Evolutionary conservation across 2,888 invertebrate species (phyloP), one percentile per base, ranked within the genome.

Genomic region (Nomada ferruginata): DNA sequence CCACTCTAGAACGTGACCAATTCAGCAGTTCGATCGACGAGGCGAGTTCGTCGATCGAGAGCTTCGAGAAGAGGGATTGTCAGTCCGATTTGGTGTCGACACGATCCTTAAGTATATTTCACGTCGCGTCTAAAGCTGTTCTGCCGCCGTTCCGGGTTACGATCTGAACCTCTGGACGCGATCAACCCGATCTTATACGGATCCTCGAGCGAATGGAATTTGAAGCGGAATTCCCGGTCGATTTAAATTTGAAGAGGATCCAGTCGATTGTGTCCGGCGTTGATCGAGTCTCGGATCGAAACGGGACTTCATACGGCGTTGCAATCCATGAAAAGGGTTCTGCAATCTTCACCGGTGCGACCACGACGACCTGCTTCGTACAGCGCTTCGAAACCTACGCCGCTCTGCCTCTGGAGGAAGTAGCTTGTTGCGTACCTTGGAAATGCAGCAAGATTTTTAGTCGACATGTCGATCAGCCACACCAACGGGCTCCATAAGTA

Each of bases 321-420:
- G 94, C 98, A 98, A 94, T 97, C 96, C 90, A 97, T 95, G 94
- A 97, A 98, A 87, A 97, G 95, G 91, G 97, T 96, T 92, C 96
- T 96, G 92, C 98, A 98, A 93, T 98, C 97, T 89, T 97, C 96
- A 65, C 97, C 98, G 55, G 96, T 96, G 92, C 98, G 96, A 78
- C 98, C 98, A 86, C 97, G 95, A 92, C 98, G 95, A 29, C 97
- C 97, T 7, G 98, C 98, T 90, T 98, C 97, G 92, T 97, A 97
- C 90, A 97, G 95, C 65, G 96, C 95, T 85, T 97, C 97, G 94
- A 98, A 97, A 70, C 96, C 95, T 75, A 96, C 95, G 72, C 95
- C 96, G 84, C 94, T 94, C 79, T 96, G 96, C 93, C 96, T 96
- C 93, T 98, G 97, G 83, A 98, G 94, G 65, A 97, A 94, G 93